Evolutionary conservation across 2,888 invertebrate species (phyloP).

Genomic region (Nymphalis c-album): DNA sequence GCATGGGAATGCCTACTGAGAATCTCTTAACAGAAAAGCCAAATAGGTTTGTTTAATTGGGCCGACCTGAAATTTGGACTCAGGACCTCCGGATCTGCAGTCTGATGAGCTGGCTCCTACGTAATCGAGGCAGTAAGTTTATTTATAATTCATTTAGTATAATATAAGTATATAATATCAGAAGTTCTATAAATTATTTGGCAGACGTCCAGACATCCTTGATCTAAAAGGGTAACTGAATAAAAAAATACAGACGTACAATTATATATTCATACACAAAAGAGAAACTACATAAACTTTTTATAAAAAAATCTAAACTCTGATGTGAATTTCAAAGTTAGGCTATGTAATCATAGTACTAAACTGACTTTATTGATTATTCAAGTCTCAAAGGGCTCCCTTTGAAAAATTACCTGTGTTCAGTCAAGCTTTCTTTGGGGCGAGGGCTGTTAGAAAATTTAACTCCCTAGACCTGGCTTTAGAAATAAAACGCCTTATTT

Average conservation of each 20-base stretch:
- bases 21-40: too few relatives aligned
- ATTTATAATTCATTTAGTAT: too few relatives aligned
- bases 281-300: constrained; percentile 23
- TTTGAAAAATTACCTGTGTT: constrained; percentile 39
- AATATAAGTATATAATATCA: not conserved
- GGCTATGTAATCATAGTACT: constrained; percentile 34
- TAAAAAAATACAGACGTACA: not conserved
- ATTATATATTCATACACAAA: not conserved
- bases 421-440: constrained; percentile 35
- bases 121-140: too few relatives aligned
- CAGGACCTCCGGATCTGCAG: too few relatives aligned
- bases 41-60: too few relatives aligned
- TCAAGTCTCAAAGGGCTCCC: constrained; percentile 33
- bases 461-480: constrained; percentile 32
- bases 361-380: constrained; percentile 37
- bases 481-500: constrained; percentile 32
- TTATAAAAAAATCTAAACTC: constrained; percentile 22
- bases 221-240: not conserved
- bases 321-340: constrained; percentile 24
- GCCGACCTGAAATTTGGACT: too few relatives aligned
- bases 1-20: too few relatives aligned
- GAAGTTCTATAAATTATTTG: too few relatives aligned
- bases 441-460: constrained; percentile 34
- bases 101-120: too few relatives aligned
- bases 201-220: too few relatives aligned